Evolutionary conservation across 2,888 invertebrate species (phyloP), one percentile per base, ranked within the genome.

Genomic region (Cactoblastis cactorum): DNA sequence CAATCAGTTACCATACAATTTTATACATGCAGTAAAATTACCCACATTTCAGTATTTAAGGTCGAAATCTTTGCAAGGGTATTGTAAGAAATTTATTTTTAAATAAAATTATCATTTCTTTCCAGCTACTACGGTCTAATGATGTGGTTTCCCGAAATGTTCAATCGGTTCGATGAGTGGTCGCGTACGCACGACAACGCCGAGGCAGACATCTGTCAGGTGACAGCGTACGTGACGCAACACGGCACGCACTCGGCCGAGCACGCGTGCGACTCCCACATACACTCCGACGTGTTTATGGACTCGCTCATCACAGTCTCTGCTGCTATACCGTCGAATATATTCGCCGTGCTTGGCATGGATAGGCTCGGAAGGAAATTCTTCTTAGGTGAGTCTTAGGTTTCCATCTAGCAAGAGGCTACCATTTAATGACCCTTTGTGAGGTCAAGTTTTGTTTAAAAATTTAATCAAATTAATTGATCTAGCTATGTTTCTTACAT

Each of bases 61-160:
- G n/a, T n/a, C n/a, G n/a, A n/a, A n/a, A n/a, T n/a, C n/a, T n/a
- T n/a, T n/a, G n/a, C n/a, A n/a, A n/a, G n/a, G n/a, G n/a, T n/a
- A n/a, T n/a, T n/a, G n/a, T n/a, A n/a, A n/a, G n/a, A n/a, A n/a
- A n/a, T n/a, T n/a, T n/a, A n/a, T n/a, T n/a, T n/a, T n/a, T n/a
- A n/a, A n/a, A n/a, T n/a, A n/a, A n/a, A n/a, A n/a, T n/a, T n/a
- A n/a, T n/a, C n/a, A n/a, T n/a, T n/a, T n/a, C n/a, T n/a, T 55
- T 57, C 0, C 80, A 94, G 95, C 51, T 98, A 97, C 81, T 98
- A 98, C 78, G 97, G 97, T 37, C 90, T 98, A 50, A 97, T 97
- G 96, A 96, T 98, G 96, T 98, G 98, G 98, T 97, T 97, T 86
- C 97, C 97, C 0, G 97, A 97, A 83, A 91, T 98, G 73, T 98